Evolutionary conservation across 2,797 vertebrate genomes (phyloP), one percentile per base, ranked within the genome.

Genomic region (Alectoris magna): DNA sequence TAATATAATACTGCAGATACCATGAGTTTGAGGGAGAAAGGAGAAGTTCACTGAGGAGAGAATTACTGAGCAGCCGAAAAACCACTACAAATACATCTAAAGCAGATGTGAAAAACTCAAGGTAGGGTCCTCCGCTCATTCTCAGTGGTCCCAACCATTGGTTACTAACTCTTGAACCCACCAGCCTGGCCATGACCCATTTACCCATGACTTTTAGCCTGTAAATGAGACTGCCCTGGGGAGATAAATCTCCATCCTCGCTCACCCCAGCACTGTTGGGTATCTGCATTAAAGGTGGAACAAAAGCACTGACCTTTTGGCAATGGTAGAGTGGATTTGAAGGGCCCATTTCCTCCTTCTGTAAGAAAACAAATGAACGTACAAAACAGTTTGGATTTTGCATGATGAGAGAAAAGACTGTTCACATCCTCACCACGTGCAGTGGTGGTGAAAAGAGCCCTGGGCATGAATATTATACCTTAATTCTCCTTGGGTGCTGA

Each of bases 401-500:
- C 1, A 6, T 8, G 31, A 12, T 3, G 9, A n/a, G 21, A 60
- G 31, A 24, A 63, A 38, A 76, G 39, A 92, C 26, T 39, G 56
- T 48, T 41, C 59, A 31, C 31, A 53, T 51, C 66, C 24, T 71
- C 22, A 38, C 22, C 0, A 1, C 11, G 11, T 0, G 1, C 46
- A 49, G 53, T 31, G 68, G 39, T 0, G 3, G 10, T 29, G n/a
- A 53, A 11, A 85, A 58, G 44, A 55, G 53, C 8, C 39, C 9
- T 44, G 27, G 34, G 55, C 7, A 2, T 24, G 10, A 70, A 81
- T 11, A 16, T 36, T 22, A 0, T 63, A 99, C 98, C 93, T 96
- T 98, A 78, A 95, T 96, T 26, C 87, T 97, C 60, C 88, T 97
- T 3, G 87, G 91, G 71, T 87, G 97, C 18, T 73, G 97, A 86